phyloP scores from a whole-genome alignment of 2,113 vertebrate species.

The Sylvia atricapilla region DNA sequence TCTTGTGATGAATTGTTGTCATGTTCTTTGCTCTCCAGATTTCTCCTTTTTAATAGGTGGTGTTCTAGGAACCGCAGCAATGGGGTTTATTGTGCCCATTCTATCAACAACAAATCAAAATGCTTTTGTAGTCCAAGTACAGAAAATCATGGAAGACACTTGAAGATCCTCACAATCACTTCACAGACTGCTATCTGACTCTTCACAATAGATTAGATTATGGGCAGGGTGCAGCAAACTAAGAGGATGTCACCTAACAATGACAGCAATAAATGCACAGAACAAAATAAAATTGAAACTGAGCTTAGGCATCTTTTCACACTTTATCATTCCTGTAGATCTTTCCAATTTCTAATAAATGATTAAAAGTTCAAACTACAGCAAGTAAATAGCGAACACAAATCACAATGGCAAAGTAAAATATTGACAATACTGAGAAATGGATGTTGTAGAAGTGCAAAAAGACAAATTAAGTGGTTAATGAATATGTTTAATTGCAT shows the following conservation, averaged over 20 bases:
- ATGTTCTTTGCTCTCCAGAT: background rate
- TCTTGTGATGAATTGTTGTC: background rate
- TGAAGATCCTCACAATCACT: background rate
- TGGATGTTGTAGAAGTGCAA: background rate
- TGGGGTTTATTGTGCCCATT: background rate
- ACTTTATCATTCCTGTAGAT: background rate
- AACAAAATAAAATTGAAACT: background rate
- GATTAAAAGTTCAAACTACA: background rate
- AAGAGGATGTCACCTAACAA: background rate
- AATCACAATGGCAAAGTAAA: background rate
- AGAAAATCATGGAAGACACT: constrained; percentile 10
- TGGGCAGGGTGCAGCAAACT: background rate
- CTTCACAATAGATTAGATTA: background rate
- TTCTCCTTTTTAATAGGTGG: background rate
- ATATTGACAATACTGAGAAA: background rate
- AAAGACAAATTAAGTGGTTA: background rate
- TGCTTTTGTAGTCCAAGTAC: background rate
- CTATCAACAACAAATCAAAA: constrained; percentile 1
- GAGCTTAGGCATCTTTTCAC: background rate
- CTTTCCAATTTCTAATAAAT: background rate
- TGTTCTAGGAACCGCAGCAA: background rate
- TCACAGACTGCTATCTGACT: background rate
- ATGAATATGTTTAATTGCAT: background rate
- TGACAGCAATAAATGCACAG: background rate
- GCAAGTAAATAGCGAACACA: background rate